Evolutionary conservation across 2,113 vertebrate species (phyloP), one percentile per base, ranked within the genome.

Genomic region (Ailurus styani): DNA sequence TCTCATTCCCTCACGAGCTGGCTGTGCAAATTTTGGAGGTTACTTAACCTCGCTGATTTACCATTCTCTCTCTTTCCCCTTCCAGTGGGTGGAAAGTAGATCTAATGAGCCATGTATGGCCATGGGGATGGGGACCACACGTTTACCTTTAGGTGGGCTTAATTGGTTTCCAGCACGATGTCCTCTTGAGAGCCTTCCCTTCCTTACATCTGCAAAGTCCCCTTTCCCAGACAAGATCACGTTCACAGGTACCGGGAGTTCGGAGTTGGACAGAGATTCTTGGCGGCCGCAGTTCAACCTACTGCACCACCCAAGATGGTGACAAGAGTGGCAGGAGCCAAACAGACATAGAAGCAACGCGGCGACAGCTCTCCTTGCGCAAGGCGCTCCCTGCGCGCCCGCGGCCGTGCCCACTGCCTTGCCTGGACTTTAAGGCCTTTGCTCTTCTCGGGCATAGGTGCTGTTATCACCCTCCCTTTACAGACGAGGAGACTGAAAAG

Each of bases 291-390:
- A 27, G 2, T 37, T 55, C 42, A 23, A 5, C 21, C 45, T 25
- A 1, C 12, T 0, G 2, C 8, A 9, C 12, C 1, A 6, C 20
- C 45, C 23, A 11, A 21, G 90, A 7, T 3, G 77, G 34, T 2
- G 3, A 72, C 42, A 9, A 45, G 34, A 7, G 13, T 1, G 27
- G 12, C 10, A 3, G 0, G 14, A 12, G 1, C 25, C 62, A 9
- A 25, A 54, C 0, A 14, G 15, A 25, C 2, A 1, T 10, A 7
- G 89, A 31, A 50, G 34, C 17, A 0, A 7, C 0, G 1, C 7
- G 0, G 8, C 0, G 8, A 17, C 45, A 3, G 54, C 37, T 5
- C n/a, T 1, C 5, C 3, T 3, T 0, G 45, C 40, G 3, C 8
- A 47, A 47, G 21, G 10, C 0, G 1, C 10, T 20, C 34, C 18